Evolutionary conservation across 2,888 invertebrate species (phyloP).

Genomic region (Agrotis segetum): DNA sequence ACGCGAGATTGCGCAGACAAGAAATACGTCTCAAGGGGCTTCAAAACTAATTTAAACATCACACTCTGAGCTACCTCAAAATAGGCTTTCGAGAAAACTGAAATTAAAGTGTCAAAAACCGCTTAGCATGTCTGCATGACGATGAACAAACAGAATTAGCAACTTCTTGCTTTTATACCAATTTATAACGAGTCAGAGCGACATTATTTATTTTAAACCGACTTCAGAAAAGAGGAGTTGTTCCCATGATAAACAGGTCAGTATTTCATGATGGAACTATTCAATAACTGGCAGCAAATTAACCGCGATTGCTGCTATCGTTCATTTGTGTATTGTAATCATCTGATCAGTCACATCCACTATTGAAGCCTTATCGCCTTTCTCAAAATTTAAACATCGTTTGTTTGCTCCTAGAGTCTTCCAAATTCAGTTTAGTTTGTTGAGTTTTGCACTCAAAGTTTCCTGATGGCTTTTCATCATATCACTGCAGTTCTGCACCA

Average conservation of each 20-base stretch:
- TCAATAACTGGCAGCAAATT: too few relatives aligned
- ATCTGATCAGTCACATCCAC: neutral
- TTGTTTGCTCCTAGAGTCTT: neutral
- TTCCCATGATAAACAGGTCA: too few relatives aligned
- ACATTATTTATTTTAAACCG: too few relatives aligned
- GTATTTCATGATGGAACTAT: too few relatives aligned
- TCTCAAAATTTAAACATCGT: neutral
- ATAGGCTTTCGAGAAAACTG: neutral
- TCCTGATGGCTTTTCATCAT: too few relatives aligned
- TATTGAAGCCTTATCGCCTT: neutral
- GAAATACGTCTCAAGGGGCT: conserved; percentile 5
- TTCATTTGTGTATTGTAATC: neutral
- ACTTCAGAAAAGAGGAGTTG: too few relatives aligned
- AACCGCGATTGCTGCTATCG: too few relatives aligned
- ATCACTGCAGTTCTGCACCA: neutral
- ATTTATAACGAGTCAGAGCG: neutral
- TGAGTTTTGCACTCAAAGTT: neutral
- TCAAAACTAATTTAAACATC: neutral
- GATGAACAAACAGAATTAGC: neutral
- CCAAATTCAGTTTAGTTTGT: too few relatives aligned
- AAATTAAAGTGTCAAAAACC: neutral
- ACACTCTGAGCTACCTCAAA: neutral
- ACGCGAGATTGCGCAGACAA: conserved; percentile 6
- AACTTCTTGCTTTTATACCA: neutral
- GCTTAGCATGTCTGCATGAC: neutral